Percentiles rank a stretch among this genome's conserved stretches.
Evolutionary conservation across 2,113 vertebrate species (phyloP).

Genomic region (Passer montanus): DNA sequence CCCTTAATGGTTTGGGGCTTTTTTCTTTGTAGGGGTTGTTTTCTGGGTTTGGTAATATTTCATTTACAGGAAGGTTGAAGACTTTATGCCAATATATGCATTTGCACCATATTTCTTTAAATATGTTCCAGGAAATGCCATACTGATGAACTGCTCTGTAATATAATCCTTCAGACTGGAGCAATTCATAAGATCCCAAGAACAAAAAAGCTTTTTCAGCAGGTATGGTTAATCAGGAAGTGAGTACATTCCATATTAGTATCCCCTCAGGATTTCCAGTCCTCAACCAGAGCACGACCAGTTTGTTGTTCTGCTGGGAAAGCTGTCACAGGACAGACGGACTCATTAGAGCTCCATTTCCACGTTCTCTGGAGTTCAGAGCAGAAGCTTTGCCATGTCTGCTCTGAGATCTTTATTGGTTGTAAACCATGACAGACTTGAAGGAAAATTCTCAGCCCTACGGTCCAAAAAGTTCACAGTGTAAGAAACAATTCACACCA

Average conservation of each 20-base stretch:
- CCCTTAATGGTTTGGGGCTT: background rate
- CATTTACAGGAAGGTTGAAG: slow-evolving; percentile 28
- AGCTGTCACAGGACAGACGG: slow-evolving; percentile 36
- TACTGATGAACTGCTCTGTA: slow-evolving; percentile 55
- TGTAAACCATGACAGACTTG: background rate
- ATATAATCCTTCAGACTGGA: slow-evolving; percentile 57
- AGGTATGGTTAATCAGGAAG: slow-evolving; percentile 65
- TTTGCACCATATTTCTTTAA: slow-evolving; percentile 47
- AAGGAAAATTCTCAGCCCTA: slow-evolving; percentile 32
- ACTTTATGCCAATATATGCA: slow-evolving; percentile 27
- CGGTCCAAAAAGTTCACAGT: slow-evolving; percentile 29
- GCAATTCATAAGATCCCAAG: slow-evolving; percentile 36
- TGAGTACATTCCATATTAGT: slow-evolving; percentile 40
- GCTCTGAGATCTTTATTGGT: background rate
- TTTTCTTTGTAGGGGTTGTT: background rate
- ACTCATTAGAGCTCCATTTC: slow-evolving; percentile 54
- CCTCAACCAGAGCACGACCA: background rate
- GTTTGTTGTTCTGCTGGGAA: slow-evolving; percentile 44
- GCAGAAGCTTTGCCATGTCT: slow-evolving; percentile 27
- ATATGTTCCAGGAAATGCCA: slow-evolving; percentile 62
- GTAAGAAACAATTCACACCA: slow-evolving; percentile 68
- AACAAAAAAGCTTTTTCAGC: slow-evolving; percentile 58
- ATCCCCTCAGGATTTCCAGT: background rate
- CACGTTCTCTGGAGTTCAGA: background rate
- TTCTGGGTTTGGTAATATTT: slow-evolving; percentile 38